Conservation (phyloP, 2,113 vertebrate genomes). For the Apteryx owenii region DNA sequence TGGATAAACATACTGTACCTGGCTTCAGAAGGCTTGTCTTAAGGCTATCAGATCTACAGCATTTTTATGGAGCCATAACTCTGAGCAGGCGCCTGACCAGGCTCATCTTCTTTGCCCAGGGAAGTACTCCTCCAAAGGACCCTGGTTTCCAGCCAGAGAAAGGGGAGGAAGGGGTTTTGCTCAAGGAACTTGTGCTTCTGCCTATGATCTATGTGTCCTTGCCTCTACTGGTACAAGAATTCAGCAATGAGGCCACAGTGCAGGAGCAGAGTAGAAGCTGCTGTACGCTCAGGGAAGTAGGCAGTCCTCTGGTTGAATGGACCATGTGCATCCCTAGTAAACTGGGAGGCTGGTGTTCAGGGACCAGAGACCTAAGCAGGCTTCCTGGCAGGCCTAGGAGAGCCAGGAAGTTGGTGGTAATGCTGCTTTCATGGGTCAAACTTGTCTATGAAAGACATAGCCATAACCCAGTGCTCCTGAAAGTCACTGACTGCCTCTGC, state of each 20-base stretch:
- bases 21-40: not conserved
- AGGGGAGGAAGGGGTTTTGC: not conserved
- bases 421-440: not conserved
- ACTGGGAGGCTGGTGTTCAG: fast-evolving
- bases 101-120: not conserved
- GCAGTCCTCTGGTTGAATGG: not conserved
- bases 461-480: not conserved
- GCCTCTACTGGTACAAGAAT: not conserved
- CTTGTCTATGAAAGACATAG: fast-evolving
- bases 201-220: not conserved
- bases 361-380: not conserved
- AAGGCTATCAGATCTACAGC: not conserved
- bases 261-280: not conserved
- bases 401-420: not conserved
- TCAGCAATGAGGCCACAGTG: not conserved
- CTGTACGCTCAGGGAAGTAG: not conserved
- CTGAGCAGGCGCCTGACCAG: not conserved
- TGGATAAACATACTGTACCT: not conserved
- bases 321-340: fast-evolving
- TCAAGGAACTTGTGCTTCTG: not conserved
- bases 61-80: not conserved
- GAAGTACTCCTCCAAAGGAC: not conserved
- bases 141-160: not conserved
- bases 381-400: not conserved
- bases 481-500: not conserved